Evolutionary conservation across 2,113 vertebrate genomes (phyloP).

Genomic region (Colaptes auratus): DNA sequence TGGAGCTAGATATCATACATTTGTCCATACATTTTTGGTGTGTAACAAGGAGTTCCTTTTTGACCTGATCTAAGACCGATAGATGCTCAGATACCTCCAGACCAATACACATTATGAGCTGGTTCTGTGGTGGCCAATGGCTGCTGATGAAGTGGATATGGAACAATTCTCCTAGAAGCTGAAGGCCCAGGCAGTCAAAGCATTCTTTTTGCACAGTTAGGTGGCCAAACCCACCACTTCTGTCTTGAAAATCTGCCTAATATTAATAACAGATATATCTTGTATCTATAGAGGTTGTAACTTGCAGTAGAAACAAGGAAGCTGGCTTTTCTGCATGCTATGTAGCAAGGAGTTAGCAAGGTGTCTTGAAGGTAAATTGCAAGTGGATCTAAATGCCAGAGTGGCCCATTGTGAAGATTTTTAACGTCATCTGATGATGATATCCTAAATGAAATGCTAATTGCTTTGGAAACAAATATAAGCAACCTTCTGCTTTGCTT

Average conservation of each 20-base stretch:
- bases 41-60: not conserved
- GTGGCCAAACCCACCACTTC: not conserved
- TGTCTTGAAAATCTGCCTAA: not conserved
- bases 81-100: not conserved
- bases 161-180: not conserved
- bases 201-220: not conserved
- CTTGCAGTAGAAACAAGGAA: not conserved
- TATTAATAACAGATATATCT: not conserved
- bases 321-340: not conserved
- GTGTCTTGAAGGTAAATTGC: not conserved
- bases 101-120: not conserved
- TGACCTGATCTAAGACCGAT: not conserved
- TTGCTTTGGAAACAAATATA: constrained; percentile 13
- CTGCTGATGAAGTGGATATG: not conserved
- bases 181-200: not conserved
- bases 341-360: not conserved
- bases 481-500: constrained; percentile 38
- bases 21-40: not conserved
- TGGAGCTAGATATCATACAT: not conserved
- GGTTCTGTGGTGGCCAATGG: not conserved
- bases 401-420: constrained; percentile 23
- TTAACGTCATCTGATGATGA: not conserved
- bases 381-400: not conserved
- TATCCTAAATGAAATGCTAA: constrained; percentile 35
- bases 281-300: not conserved